Evolutionary conservation across 2,797 vertebrate species (phyloP), one percentile per base, ranked within the genome.

Genomic region (Odontamblyopus rebecca): DNA sequence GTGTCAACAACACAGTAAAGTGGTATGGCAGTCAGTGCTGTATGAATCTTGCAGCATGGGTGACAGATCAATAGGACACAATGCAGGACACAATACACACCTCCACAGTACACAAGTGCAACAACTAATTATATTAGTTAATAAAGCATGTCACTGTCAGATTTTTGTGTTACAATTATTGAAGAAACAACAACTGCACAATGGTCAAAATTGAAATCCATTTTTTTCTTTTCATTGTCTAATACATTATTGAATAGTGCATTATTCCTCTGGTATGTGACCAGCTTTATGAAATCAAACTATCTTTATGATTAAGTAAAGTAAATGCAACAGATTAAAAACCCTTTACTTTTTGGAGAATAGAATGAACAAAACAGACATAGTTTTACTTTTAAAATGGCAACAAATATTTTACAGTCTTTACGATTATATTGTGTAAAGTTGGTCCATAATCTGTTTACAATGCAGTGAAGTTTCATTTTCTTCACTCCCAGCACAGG

Each of bases 401-500:
- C 19, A 7, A 53, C 18, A 51, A 51, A n/a, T n/a, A 53, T 19
- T 54, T 54, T 54, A 9, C 6, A 54, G 7, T 23, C 19, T 8
- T 54, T 54, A 9, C 7, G 6, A 23, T 54, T 54, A 54, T 54
- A 9, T n/a, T 26, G 53, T n/a, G n/a, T 23, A 23, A 23, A 56
- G n/a, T 56, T 56, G n/a, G 4, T 9, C 23, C 54, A 1, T 57
- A 26, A 57, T 23, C 9, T 57, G n/a, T 26, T 53, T 56, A 56
- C 12, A 35, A 41, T 26, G 7, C 27, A 61, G 18, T 38, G 6
- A 23, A 50, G 72, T 78, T 63, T 3, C 15, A 48, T 65, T 67
- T 29, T 60, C 48, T 67, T 54, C 59, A 66, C 62, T 65, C 11
- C 29, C 11, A 67, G 81, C 74, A 80, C 88, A 91, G 90, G 90